phyloP scores from a whole-genome alignment of 2,888 invertebrate species.

The Folsomia candida region DNA sequence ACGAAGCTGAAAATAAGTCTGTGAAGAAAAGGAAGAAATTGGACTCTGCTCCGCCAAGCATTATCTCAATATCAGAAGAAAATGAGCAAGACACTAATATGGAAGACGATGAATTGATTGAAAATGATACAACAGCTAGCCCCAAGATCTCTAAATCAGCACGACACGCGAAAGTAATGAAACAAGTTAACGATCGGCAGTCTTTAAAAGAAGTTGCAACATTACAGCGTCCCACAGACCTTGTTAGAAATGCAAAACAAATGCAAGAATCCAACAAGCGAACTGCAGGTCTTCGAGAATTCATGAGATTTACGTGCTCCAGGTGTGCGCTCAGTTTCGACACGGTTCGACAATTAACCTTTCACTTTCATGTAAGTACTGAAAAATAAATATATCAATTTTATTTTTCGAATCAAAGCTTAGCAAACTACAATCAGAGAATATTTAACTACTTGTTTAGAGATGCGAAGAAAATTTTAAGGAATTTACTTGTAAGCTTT shows the following conservation, averaged over 20 bases:
- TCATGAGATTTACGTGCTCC: constrained; percentile 12
- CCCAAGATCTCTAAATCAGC: background rate
- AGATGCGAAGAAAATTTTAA: background rate
- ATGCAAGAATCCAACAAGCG: background rate
- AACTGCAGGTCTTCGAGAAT: background rate
- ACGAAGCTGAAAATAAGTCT: background rate
- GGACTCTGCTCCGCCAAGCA: no score
- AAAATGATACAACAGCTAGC: background rate
- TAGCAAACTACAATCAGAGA: no score
- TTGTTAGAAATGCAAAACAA: background rate
- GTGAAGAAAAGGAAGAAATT: background rate
- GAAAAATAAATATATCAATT: background rate
- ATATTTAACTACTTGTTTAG: no score
- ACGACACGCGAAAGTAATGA: background rate
- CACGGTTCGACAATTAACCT: background rate
- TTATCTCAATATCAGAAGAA: background rate
- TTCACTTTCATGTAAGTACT: constrained; percentile 15
- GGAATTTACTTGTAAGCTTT: background rate
- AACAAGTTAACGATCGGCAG: background rate
- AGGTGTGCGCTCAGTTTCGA: constrained; percentile 11
- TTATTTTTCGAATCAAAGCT: background rate
- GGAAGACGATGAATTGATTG: background rate
- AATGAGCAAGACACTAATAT: no score
- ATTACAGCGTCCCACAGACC: background rate
- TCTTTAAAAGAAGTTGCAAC: background rate